These are phyloP conservation scores for Thymelicus acteon DNA, from an alignment of 2,888 invertebrate species.

Conservation along the genomic window DNA sequence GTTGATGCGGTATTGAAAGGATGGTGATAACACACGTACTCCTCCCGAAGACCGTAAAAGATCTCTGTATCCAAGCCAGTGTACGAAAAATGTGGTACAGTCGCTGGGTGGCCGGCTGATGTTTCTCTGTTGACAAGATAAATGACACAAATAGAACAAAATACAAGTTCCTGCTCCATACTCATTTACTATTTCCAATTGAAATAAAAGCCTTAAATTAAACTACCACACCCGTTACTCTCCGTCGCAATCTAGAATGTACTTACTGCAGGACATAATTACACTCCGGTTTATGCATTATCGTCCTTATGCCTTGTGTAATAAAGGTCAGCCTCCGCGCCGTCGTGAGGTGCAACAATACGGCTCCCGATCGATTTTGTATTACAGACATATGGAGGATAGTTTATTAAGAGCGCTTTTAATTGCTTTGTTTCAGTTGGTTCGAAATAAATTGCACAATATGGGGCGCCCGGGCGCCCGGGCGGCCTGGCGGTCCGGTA, in stretches of 20 bases:
- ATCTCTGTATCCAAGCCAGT: too few species aligned
- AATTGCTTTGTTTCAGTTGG: conserved; percentile 34
- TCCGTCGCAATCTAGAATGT: conserved; percentile 7
- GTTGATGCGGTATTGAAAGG: too few species aligned
- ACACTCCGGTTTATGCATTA: not conserved
- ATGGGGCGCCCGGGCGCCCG: not conserved
- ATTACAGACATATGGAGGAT: conserved; percentile 35
- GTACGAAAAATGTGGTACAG: too few species aligned
- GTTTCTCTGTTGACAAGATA: not conserved
- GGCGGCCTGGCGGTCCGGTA: not conserved
- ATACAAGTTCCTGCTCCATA: not conserved
- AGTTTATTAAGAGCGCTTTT: conserved; percentile 34
- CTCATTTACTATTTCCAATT: conserved; percentile 11
- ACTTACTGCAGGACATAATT: conserved; percentile 6
- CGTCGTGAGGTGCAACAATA: conserved; percentile 16
- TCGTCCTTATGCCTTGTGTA: not conserved
- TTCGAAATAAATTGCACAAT: conserved; percentile 26
- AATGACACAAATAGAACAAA: conserved; percentile 1
- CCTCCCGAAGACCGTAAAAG: too few species aligned
- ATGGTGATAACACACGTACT: too few species aligned
- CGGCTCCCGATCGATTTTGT: conserved; percentile 25
- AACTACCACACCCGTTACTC: conserved; percentile 15
- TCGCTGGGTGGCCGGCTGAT: too few species aligned
- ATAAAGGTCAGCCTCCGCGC: not conserved
- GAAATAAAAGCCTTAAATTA: conserved; percentile 18